A percentile compares a stretch with the other conserved stretches of the same genome.
Evolutionary conservation across 2,797 vertebrate species (phyloP).

Genomic region (Cichlasoma orientale): DNA sequence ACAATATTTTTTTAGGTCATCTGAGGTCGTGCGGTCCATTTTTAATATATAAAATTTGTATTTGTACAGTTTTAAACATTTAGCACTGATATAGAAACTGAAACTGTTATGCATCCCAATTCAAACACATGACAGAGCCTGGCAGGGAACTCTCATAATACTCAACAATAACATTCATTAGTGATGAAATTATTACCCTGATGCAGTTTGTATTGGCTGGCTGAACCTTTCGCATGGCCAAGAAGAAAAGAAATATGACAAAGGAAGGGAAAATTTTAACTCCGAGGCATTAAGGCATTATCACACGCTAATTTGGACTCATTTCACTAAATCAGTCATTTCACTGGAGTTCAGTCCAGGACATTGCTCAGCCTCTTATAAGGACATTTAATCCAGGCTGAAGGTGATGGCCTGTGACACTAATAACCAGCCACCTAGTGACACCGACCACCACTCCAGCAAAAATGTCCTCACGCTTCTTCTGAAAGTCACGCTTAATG

Average conservation of each 20-base stretch:
- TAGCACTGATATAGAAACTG: too few relatives aligned
- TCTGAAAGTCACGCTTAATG: conserved; percentile 9
- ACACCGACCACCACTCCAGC: conserved; percentile 45
- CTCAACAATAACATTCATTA: conserved; percentile 61
- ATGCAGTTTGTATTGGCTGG: conserved; percentile 58
- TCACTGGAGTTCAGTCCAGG: conserved; percentile 57
- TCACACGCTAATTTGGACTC: conserved; percentile 73
- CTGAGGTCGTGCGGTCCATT: too few relatives aligned
- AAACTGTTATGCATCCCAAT: conserved; percentile 3
- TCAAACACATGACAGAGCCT: conserved; percentile 21
- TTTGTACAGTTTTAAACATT: too few relatives aligned
- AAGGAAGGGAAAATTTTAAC: conserved; percentile 2
- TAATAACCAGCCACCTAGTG: conserved; percentile 73
- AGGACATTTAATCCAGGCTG: conserved; percentile 66
- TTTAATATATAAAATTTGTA: too few relatives aligned
- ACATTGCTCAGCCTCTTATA: conserved; percentile 65
- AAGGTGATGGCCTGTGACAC: conserved; percentile 75
- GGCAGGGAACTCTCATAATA: conserved; percentile 37
- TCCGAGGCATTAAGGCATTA: conserved; percentile 55
- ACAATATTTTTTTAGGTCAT: too few relatives aligned
- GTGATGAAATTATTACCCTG: conserved; percentile 35
- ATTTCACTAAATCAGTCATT: conserved; percentile 73
- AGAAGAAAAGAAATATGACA: conserved; percentile 1
- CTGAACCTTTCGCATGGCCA: conserved; percentile 46
- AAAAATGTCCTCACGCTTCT: conserved; percentile 7